phyloP scores from a whole-genome alignment of 2,888 invertebrate genomes.

The Pammene aurita region DNA sequence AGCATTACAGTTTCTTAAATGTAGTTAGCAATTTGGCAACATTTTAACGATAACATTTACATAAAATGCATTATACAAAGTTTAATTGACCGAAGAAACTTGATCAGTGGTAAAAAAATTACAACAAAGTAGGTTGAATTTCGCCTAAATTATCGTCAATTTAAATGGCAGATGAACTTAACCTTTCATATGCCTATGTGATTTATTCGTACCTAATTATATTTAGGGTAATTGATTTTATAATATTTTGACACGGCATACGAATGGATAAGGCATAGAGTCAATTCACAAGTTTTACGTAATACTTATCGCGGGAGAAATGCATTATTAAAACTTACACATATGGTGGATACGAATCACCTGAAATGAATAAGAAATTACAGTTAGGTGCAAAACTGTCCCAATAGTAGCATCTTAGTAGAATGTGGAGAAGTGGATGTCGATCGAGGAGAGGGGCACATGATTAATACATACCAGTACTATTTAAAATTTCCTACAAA shows the following conservation, averaged over 20 bases:
- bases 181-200: too few relatives aligned
- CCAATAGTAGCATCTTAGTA: too few relatives aligned
- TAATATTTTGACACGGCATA: too few relatives aligned
- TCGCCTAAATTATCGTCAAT: not conserved
- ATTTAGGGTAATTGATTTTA: too few relatives aligned
- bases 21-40: slow-evolving; percentile 77
- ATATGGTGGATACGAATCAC: not conserved
- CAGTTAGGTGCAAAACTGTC: too few relatives aligned
- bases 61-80: slow-evolving; percentile 62
- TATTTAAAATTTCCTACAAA: too few relatives aligned
- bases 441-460: too few relatives aligned
- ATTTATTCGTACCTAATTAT: too few relatives aligned
- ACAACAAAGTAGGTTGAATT: not conserved
- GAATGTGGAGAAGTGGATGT: too few relatives aligned
- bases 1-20: slow-evolving; percentile 65
- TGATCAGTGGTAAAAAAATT: slow-evolving; percentile 40
- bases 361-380: slow-evolving; percentile 9
- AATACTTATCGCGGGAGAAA: not conserved
- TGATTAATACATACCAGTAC: too few relatives aligned
- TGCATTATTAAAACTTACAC: not conserved
- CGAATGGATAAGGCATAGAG: not conserved
- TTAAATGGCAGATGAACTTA: too few relatives aligned
- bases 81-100: slow-evolving; percentile 79
- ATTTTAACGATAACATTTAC: slow-evolving; percentile 74
- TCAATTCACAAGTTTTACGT: not conserved